Evolutionary conservation across 2,888 invertebrate genomes (phyloP).

Genomic region (Tinea semifulvella): DNA sequence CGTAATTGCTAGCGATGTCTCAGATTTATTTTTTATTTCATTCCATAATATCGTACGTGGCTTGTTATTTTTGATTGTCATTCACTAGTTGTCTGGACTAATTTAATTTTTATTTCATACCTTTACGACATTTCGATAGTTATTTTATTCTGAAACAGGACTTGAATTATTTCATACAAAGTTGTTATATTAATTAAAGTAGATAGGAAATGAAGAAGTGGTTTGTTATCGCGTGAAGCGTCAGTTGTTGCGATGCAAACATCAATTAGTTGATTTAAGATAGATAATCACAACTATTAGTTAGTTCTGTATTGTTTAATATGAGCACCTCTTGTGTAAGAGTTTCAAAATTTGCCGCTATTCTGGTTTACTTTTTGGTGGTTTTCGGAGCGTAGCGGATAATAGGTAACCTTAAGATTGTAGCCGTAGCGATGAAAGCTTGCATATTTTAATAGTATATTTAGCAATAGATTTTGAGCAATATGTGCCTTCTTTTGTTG

Average conservation of each 20-base stretch:
- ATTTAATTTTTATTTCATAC: background rate
- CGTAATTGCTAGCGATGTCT: constrained; percentile 30
- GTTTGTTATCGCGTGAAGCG: constrained; percentile 2
- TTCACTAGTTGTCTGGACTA: background rate
- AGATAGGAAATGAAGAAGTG: background rate
- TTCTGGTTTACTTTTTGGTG: constrained; percentile 60
- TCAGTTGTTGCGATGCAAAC: constrained; percentile 42
- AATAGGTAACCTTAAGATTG: constrained; percentile 62
- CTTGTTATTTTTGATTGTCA: constrained; percentile 7
- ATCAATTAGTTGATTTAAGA: constrained; percentile 58
- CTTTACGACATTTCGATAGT: background rate
- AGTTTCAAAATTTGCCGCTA: constrained; percentile 62
- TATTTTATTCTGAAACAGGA: no score
- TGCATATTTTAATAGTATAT: constrained; percentile 49
- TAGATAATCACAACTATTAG: constrained; percentile 58
- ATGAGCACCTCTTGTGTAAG: constrained; percentile 57
- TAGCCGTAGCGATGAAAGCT: constrained; percentile 52
- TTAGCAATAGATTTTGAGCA: constrained; percentile 43
- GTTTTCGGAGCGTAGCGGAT: constrained; percentile 65
- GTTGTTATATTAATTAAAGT: background rate
- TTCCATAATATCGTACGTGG: constrained; percentile 4
- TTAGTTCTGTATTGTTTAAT: constrained; percentile 60
- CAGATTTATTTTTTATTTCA: background rate
- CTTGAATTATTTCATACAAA: no score
- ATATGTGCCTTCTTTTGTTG: background rate